Conservation (phyloP, 2,113 vertebrate species). For the Corythaixoides concolor region DNA sequence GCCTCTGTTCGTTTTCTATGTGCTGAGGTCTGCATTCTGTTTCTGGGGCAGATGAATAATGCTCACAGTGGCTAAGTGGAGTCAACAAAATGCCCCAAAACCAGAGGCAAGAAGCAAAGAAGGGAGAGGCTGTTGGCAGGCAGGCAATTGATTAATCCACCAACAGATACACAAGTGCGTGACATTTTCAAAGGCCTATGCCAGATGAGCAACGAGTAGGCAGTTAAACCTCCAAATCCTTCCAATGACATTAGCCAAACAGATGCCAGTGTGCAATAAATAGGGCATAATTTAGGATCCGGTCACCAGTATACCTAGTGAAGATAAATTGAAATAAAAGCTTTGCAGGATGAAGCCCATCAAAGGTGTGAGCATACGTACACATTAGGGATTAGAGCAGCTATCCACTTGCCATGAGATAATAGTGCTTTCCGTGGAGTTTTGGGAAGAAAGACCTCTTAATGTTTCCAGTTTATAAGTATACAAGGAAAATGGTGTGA, state of each 20-base stretch:
- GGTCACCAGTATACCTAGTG: neutral
- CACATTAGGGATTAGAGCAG: neutral
- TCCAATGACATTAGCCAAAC: neutral
- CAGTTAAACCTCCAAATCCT: neutral
- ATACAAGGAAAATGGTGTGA: constrained; percentile 21
- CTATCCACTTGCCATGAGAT: neutral
- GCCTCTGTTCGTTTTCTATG: neutral
- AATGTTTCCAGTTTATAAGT: constrained; percentile 55
- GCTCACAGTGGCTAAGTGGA: neutral
- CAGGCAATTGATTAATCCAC: neutral
- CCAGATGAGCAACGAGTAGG: neutral
- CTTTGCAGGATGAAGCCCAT: neutral
- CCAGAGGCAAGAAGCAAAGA: neutral
- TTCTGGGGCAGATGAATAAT: neutral
- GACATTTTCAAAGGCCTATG: neutral
- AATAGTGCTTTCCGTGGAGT: neutral
- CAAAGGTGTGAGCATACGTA: neutral
- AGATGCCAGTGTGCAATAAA: neutral
- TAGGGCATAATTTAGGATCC: neutral
- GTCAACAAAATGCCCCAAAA: neutral
- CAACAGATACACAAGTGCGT: neutral
- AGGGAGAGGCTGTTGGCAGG: neutral
- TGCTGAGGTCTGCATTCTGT: neutral
- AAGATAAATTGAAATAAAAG: neutral
- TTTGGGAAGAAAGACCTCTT: constrained; percentile 34